Evolutionary conservation across 2,797 vertebrate genomes (phyloP), one percentile per base, ranked within the genome.

Genomic region (Falco rusticolus): DNA sequence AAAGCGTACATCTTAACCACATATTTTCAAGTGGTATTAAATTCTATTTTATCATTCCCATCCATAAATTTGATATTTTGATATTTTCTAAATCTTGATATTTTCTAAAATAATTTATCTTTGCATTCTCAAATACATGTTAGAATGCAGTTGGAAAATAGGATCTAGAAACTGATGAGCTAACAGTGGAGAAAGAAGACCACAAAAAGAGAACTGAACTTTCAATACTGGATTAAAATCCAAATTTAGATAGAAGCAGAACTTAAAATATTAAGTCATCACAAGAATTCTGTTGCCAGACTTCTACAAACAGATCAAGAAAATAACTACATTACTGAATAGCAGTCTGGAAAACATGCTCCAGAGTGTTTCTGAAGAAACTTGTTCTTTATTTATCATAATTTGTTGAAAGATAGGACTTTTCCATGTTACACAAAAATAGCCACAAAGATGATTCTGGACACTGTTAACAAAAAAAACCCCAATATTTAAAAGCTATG

Each of bases 261-360:
- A 87, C 43, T 87, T 54, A 54, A 72, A 6, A 79, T 74, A 8
- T 45, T 76, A 91, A 88, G 59, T 83, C 57, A 78, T 64, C 65
- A 76, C 37, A 87, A 68, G 59, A 96, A 83, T 77, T 85, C 60
- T 74, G 47, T 70, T 87, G 80, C 63, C 79, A 90, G 68, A 83
- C 59, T 82, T 72, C 25, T 72, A 91, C 78, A 78, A 75, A 84
- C 22, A 78, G 28, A 91, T 92, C 64, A 91, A 91, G 50, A 93
- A 79, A 81, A 75, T 29, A 93, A 86, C 51, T 63, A 61, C 48
- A 66, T 48, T 68, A 91, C 56, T 83, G 92, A 94, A 57, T 2
- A 91, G 56, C 22, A 84, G 60, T 43, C 85, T 94, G 85, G 79
- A 93, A 94, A 95, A 87, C 68, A 85, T 9, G 24, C 61, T 90